phyloP scores from a whole-genome alignment of 1,140 invertebrate genomes.

The Hormaphis cornu region DNA sequence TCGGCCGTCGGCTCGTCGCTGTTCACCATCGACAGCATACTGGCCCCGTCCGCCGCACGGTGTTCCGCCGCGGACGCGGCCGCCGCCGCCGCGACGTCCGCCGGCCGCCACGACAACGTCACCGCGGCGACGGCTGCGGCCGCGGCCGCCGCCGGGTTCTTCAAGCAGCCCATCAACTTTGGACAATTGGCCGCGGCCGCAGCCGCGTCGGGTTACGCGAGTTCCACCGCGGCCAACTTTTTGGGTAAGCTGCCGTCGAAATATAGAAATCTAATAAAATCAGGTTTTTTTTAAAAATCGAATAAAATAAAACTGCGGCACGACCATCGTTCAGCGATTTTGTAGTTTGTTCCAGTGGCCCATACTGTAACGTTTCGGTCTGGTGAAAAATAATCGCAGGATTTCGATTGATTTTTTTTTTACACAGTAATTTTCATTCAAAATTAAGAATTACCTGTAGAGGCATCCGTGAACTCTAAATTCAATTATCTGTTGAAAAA shows the following conservation, averaged over 20 bases:
- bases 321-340: no score
- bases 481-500: no score
- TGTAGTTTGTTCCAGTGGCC: no score
- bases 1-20: slow-evolving; percentile 23
- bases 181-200: slow-evolving; percentile 47
- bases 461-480: no score
- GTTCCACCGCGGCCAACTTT: slow-evolving; percentile 58
- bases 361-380: no score
- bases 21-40: slow-evolving; percentile 71
- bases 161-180: slow-evolving; percentile 48
- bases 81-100: slow-evolving; percentile 43
- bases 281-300: no score
- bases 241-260: slow-evolving; percentile 52
- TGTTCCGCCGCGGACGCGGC: no score
- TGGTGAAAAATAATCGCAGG: no score
- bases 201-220: slow-evolving; percentile 46
- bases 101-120: slow-evolving; percentile 45
- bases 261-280: not conserved
- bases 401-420: no score
- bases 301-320: no score
- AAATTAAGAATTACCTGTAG: no score
- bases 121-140: slow-evolving; percentile 42
- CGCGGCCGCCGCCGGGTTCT: slow-evolving; percentile 44
- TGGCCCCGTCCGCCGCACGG: slow-evolving; percentile 55
- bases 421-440: no score